Evolutionary conservation across 2,888 invertebrate genomes (phyloP).

Genomic region (Pachliopta kotzebuea): DNA sequence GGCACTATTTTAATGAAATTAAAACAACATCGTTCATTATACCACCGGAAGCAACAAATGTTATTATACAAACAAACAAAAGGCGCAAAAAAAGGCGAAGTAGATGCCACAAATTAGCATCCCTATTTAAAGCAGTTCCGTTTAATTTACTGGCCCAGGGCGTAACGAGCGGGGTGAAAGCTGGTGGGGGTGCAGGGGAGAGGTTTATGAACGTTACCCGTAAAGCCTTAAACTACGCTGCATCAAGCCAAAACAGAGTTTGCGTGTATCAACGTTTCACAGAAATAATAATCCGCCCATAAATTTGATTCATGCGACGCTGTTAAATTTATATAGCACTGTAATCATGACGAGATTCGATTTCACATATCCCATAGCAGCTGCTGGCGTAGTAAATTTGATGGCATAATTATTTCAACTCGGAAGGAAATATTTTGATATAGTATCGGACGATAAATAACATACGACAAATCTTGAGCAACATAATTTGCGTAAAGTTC

Average conservation of each 20-base stretch:
- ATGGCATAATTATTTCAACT: constrained; percentile 5
- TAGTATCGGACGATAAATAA: not conserved
- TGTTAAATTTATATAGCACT: constrained; percentile 9
- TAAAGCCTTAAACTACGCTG: constrained; percentile 23
- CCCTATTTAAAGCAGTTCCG: constrained; percentile 50
- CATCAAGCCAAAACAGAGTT: constrained; percentile 33
- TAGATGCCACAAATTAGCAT: constrained; percentile 53
- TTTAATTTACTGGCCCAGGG: constrained; percentile 53
- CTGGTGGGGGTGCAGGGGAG: constrained; percentile 10
- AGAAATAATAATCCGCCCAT: constrained; percentile 28
- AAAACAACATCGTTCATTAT: no score
- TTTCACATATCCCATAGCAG: constrained; percentile 15
- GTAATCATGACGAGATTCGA: constrained; percentile 18
- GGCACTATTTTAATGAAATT: no score
- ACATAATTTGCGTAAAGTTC: no score
- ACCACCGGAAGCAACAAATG: no score
- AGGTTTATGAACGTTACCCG: constrained; percentile 35
- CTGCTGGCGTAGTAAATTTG: constrained; percentile 22
- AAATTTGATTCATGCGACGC: constrained; percentile 20
- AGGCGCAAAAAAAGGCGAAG: constrained; percentile 31
- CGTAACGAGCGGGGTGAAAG: not conserved
- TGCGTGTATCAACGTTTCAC: constrained; percentile 32
- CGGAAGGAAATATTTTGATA: constrained; percentile 5
- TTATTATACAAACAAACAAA: no score
- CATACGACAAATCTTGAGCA: not conserved